Percentiles rank a stretch among this genome's conserved stretches.
phyloP scores from a whole-genome alignment of 2,113 vertebrate species.

The Anthoscopus minutus region DNA sequence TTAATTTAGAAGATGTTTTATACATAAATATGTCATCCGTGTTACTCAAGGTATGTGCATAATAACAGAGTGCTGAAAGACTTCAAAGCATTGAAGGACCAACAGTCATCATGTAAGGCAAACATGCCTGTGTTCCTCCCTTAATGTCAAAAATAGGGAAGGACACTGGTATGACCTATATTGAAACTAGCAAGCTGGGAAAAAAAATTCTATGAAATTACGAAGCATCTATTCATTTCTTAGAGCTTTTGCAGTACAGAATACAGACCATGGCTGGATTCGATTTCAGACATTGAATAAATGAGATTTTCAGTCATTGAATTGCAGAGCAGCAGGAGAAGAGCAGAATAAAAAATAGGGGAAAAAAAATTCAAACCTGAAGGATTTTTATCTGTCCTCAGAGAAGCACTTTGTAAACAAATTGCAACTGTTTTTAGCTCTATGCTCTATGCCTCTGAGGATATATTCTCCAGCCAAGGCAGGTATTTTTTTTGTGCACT shows the following conservation, averaged over 20 bases:
- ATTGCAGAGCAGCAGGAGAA: neutral
- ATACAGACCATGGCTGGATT: neutral
- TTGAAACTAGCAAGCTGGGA: neutral
- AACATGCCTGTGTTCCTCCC: neutral
- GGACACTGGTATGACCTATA: neutral
- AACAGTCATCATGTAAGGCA: neutral
- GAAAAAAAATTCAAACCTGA: neutral
- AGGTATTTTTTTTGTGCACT: neutral
- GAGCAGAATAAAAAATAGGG: neutral
- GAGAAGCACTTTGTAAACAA: conserved; percentile 21
- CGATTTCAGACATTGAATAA: neutral
- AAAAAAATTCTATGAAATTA: neutral
- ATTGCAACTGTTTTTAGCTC: neutral
- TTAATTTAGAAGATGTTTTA: neutral
- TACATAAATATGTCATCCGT: neutral
- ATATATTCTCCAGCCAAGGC: neutral
- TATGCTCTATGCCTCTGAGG: neutral
- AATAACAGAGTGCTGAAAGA: neutral
- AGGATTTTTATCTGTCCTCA: neutral
- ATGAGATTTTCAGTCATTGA: neutral
- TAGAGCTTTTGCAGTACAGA: neutral
- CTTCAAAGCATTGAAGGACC: neutral
- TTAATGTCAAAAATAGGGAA: neutral
- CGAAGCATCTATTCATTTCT: neutral
- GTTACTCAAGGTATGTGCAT: neutral